Percentiles rank a stretch among this genome's conserved stretches.
These are phyloP conservation scores for Morpho deidamia DNA, from an alignment of 2,888 invertebrate species.

Conservation along the genomic window DNA sequence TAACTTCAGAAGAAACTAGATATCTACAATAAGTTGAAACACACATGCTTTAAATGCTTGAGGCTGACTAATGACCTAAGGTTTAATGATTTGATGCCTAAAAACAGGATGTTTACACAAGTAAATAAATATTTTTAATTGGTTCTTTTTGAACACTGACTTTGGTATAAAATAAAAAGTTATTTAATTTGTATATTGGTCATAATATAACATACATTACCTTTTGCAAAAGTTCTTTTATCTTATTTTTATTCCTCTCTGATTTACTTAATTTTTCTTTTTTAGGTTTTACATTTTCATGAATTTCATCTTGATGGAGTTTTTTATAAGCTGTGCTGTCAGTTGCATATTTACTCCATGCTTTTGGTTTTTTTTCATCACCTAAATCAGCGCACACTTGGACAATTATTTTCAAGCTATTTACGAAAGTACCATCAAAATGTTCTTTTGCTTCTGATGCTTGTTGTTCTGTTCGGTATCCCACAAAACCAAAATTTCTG, in stretches of 20 bases:
- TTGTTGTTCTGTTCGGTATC: slow-evolving; percentile 89
- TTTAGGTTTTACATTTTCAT: slow-evolving; percentile 37
- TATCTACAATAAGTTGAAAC: no score
- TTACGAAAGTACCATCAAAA: slow-evolving; percentile 91
- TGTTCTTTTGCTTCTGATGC: slow-evolving; percentile 86
- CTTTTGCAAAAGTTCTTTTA: slow-evolving; percentile 83
- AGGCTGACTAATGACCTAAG: no score
- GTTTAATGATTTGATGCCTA: no score
- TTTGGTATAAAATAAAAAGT: no score
- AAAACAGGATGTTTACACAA: no score
- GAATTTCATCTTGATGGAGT: slow-evolving; percentile 53
- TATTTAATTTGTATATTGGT: no score
- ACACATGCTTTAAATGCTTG: no score
- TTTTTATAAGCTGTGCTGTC: slow-evolving; percentile 85
- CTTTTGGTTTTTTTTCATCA: slow-evolving; percentile 85
- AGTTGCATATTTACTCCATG: slow-evolving; percentile 95
- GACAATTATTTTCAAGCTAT: slow-evolving; percentile 89
- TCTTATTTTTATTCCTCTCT: slow-evolving; percentile 71
- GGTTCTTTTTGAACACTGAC: no score
- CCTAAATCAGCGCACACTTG: slow-evolving; percentile 85
- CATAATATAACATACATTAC: slow-evolving; percentile 42
- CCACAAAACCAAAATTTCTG: slow-evolving; percentile 95
- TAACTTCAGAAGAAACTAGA: no score
- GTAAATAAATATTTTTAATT: no score
- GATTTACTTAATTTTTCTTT: slow-evolving; percentile 50